phyloP scores from a whole-genome alignment of 2,113 vertebrate genomes.

The Hemicordylus capensis region DNA sequence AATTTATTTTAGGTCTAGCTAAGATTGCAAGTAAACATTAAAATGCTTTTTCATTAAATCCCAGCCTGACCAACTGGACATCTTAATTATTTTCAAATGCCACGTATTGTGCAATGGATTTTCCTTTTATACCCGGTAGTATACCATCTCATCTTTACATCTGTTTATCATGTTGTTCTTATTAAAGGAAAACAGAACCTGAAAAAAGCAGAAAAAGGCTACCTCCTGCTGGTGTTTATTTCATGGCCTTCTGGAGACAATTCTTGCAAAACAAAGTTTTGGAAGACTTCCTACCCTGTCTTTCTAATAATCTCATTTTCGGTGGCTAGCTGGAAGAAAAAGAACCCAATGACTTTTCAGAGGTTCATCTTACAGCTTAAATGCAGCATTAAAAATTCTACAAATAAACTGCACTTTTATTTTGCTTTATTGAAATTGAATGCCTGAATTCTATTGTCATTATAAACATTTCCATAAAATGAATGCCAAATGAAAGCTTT shows the following conservation, averaged over 20 bases:
- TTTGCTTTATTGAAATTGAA: slow-evolving; percentile 67
- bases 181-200: background rate
- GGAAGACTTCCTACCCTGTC: background rate
- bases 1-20: background rate
- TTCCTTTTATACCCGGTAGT: background rate
- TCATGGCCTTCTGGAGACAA: background rate
- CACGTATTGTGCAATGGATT: background rate
- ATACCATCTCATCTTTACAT: background rate
- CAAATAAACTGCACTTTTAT: slow-evolving; percentile 61
- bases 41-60: background rate
- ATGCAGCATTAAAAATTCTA: slow-evolving; percentile 37
- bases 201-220: background rate
- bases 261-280: background rate
- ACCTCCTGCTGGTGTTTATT: background rate
- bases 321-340: background rate
- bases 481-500: slow-evolving; percentile 61
- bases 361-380: slow-evolving; percentile 22
- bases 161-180: background rate
- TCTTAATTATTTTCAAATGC: background rate
- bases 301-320: slow-evolving; percentile 19
- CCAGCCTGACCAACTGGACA: background rate
- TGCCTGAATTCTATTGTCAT: slow-evolving; percentile 63
- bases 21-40: background rate
- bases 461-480: slow-evolving; percentile 64
- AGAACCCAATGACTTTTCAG: slow-evolving; percentile 36